Conservation (phyloP, 2,888 invertebrate species). For the Tryphoninae sp. region DNA sequence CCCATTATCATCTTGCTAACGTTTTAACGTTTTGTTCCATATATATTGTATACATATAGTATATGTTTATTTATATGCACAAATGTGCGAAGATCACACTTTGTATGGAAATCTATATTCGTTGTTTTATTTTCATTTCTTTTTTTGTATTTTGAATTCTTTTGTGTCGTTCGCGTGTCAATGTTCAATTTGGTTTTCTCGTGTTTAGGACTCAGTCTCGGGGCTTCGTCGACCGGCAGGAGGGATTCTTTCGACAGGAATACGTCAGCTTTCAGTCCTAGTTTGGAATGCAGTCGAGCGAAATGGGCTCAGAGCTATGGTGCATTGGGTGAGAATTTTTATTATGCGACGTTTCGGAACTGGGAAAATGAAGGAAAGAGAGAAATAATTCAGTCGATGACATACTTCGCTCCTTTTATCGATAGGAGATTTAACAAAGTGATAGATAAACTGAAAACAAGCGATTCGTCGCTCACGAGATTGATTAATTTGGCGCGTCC, state of each 20-base stretch:
- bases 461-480: constrained; percentile 2
- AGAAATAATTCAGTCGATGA: too few relatives aligned
- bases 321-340: constrained; percentile 81
- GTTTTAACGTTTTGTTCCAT: constrained; percentile 40
- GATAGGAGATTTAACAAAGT: background rate
- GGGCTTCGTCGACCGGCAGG: constrained; percentile 86
- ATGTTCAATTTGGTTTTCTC: constrained; percentile 22
- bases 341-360: constrained; percentile 24
- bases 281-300: constrained; percentile 86
- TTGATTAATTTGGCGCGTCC: constrained; percentile 54
- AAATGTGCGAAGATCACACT: constrained; percentile 6
- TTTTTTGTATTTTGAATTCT: background rate
- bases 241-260: constrained; percentile 91
- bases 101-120: constrained; percentile 2
- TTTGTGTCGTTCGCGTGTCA: too few relatives aligned
- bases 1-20: constrained; percentile 42
- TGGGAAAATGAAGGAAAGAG: background rate
- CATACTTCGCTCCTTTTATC: too few relatives aligned
- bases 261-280: constrained; percentile 89
- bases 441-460: background rate
- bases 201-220: constrained; percentile 80
- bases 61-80: constrained; percentile 21
- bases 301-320: constrained; percentile 85
- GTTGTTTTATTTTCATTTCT: background rate
- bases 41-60: background rate